phyloP scores from a whole-genome alignment of 2,113 vertebrate species.

The Pseudolaguvia tuberculata region DNA sequence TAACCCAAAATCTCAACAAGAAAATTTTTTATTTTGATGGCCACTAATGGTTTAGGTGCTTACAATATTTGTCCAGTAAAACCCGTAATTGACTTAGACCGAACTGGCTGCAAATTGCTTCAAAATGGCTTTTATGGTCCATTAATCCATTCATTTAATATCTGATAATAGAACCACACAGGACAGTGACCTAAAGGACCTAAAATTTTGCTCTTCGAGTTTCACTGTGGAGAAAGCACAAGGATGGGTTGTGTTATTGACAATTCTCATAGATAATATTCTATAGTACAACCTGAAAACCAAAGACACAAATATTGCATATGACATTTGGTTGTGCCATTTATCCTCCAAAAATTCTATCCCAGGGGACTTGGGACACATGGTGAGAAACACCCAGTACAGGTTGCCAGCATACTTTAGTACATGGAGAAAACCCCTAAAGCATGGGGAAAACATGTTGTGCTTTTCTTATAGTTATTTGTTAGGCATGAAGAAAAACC shows the following conservation, averaged over 20 bases:
- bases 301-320: background rate
- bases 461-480: too few species aligned
- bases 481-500: too few species aligned
- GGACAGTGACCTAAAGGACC: slow-evolving; percentile 7
- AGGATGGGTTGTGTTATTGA: background rate
- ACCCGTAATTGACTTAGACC: slow-evolving; percentile 24
- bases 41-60: slow-evolving; percentile 26
- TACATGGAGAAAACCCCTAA: too few species aligned
- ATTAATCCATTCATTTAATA: slow-evolving; percentile 26
- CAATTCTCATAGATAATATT: background rate
- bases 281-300: background rate
- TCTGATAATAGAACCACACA: slow-evolving; percentile 24
- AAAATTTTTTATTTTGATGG: slow-evolving; percentile 20
- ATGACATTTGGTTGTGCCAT: too few species aligned
- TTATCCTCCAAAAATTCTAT: too few species aligned
- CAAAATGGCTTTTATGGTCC: slow-evolving; percentile 30
- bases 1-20: slow-evolving; percentile 8
- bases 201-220: background rate
- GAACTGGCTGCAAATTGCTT: background rate
- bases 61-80: slow-evolving; percentile 23
- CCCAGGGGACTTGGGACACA: too few species aligned
- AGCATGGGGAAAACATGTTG: too few species aligned
- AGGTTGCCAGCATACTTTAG: too few species aligned
- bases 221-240: background rate
- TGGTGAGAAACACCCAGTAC: too few species aligned